These are phyloP conservation scores for Urocitellus parryii DNA, from an alignment of 2,113 vertebrate species.

Conservation along the genomic window DNA sequence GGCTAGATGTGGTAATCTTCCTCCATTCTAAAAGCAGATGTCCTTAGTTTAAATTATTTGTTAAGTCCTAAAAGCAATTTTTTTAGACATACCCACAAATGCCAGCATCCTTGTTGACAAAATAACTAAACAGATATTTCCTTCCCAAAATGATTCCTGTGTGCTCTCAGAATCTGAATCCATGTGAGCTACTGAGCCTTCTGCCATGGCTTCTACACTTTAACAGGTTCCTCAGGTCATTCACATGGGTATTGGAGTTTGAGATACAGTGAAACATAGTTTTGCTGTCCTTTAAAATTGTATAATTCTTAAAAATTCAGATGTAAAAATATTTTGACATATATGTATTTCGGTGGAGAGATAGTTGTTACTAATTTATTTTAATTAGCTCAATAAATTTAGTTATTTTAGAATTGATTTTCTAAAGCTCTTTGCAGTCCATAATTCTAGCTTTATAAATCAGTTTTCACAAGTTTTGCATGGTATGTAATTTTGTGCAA, in stretches of 20 bases:
- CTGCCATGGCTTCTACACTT: neutral
- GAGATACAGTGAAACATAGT: neutral
- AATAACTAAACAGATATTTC: neutral
- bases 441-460: neutral
- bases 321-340: neutral
- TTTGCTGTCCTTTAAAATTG: neutral
- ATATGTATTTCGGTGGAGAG: neutral
- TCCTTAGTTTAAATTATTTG: constrained; percentile 35
- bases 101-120: neutral
- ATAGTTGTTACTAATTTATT: neutral
- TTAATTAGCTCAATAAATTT: neutral
- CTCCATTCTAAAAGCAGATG: constrained; percentile 14
- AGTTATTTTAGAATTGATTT: neutral
- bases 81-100: neutral
- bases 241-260: neutral
- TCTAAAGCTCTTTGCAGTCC: neutral
- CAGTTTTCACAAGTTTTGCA: neutral
- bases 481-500: neutral
- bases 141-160: neutral
- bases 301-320: neutral
- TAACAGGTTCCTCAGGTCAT: neutral
- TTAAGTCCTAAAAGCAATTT: neutral
- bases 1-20: neutral
- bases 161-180: neutral
- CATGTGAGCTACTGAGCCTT: too few relatives aligned